phyloP scores from a whole-genome alignment of 1,140 invertebrate species.

The Drosophila guanche region DNA sequence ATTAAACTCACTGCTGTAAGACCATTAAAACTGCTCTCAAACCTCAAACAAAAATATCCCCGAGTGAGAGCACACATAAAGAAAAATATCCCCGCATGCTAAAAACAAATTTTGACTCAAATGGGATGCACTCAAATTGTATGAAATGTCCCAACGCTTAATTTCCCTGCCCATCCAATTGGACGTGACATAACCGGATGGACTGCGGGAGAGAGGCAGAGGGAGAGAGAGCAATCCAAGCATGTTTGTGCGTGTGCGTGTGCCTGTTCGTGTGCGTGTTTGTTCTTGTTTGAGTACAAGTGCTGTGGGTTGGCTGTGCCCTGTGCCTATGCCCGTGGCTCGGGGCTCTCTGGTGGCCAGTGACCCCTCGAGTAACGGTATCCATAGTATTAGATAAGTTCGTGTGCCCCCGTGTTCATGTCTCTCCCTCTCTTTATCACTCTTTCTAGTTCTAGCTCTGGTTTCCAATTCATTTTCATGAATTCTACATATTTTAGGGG shows the following conservation, averaged over 20 bases:
- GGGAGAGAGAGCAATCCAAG: neutral
- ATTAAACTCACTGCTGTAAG: neutral
- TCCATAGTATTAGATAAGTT: conserved; percentile 78
- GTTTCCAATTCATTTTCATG: conserved; percentile 25
- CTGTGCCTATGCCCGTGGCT: too few species aligned
- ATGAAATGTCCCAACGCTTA: conserved; percentile 28
- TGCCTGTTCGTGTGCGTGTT: conserved; percentile 10
- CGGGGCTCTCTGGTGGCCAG: conserved; percentile 50
- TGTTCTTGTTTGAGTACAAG: conserved; percentile 46
- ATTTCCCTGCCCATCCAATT: conserved; percentile 41
- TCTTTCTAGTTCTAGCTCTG: conserved; percentile 19
- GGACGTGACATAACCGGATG: conserved; percentile 66
- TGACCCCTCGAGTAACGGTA: conserved; percentile 74
- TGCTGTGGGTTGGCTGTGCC: conserved; percentile 32
- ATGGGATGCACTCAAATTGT: conserved; percentile 36
- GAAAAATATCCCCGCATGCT: conserved; percentile 13
- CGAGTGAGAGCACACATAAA: conserved; percentile 5
- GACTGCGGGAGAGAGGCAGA: neutral
- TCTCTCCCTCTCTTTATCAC: conserved; percentile 18
- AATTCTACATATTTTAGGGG: conserved; percentile 11
- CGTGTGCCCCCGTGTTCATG: conserved; percentile 26
- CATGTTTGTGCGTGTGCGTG: conserved; percentile 10
- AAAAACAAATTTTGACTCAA: conserved; percentile 1
- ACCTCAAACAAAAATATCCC: too few species aligned
- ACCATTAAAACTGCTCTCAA: neutral